phyloP scores from a whole-genome alignment of 2,113 vertebrate species.

The Campylorhamphus procurvoides region DNA sequence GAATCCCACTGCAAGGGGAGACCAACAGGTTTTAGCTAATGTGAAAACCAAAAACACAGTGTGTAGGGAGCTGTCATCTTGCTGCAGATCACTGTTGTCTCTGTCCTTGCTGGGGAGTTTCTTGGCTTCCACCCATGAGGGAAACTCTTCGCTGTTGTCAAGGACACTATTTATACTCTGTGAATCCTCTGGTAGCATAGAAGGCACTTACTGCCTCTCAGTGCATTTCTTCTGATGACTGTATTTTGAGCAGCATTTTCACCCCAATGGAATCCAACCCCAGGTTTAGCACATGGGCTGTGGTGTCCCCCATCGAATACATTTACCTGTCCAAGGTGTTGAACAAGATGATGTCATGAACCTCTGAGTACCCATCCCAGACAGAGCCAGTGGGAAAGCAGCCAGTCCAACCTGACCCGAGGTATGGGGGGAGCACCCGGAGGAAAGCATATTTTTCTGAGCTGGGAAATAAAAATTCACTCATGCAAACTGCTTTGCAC shows the following conservation, averaged over 20 bases:
- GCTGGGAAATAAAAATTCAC: not conserved
- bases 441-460: not conserved
- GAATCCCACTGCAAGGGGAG: not conserved
- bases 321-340: not conserved
- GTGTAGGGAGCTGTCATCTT: not conserved
- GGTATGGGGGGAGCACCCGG: not conserved
- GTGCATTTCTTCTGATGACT: not conserved
- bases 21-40: not conserved
- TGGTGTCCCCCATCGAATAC: not conserved
- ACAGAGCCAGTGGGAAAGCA: not conserved
- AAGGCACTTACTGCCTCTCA: not conserved
- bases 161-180: not conserved
- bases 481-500: not conserved
- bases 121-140: not conserved
- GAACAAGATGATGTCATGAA: too few species aligned
- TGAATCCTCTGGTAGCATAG: not conserved
- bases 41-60: not conserved
- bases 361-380: rapidly evolving
- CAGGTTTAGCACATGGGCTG: not conserved
- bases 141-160: not conserved
- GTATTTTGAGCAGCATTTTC: not conserved
- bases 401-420: not conserved
- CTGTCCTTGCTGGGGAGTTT: not conserved
- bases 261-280: not conserved
- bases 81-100: not conserved